These are phyloP conservation scores for Phylloscopus trochiloides DNA, from an alignment of 2,113 vertebrate species.

Conservation along the genomic window DNA sequence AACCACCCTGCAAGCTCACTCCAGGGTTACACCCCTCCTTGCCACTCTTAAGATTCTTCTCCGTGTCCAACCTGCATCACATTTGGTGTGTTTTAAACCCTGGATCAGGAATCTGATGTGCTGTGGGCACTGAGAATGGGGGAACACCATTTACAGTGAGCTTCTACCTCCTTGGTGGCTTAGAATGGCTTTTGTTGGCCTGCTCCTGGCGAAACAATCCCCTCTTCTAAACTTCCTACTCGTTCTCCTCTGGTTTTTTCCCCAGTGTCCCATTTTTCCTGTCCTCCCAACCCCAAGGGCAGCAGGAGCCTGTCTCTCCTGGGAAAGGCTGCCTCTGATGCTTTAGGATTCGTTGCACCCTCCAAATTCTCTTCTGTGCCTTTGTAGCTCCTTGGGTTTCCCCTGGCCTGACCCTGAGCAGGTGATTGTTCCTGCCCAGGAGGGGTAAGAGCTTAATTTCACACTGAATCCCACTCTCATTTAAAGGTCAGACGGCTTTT, in stretches of 20 bases:
- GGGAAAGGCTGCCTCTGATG: background rate
- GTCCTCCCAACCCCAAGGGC: fast-evolving
- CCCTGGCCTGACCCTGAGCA: background rate
- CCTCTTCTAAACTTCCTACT: background rate
- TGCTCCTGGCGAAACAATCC: background rate
- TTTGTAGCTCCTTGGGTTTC: background rate
- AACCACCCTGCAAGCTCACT: background rate
- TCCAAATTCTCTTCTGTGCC: background rate
- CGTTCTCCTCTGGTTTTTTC: background rate
- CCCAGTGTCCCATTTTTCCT: fast-evolving
- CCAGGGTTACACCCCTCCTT: background rate
- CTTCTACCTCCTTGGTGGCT: background rate
- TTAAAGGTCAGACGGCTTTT: background rate
- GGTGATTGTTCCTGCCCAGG: background rate
- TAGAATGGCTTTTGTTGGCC: background rate
- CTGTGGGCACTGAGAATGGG: background rate
- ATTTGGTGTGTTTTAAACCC: background rate
- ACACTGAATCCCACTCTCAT: background rate
- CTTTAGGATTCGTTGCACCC: background rate
- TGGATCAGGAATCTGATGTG: background rate
- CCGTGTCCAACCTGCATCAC: fast-evolving
- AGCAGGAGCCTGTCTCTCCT: background rate
- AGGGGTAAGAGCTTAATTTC: background rate
- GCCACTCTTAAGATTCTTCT: background rate
- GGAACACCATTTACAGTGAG: background rate